Evolutionary conservation across 35 echinoderm and acorn worm genomes (phyloP).

Genomic region (Ophiothrix spiculata): DNA sequence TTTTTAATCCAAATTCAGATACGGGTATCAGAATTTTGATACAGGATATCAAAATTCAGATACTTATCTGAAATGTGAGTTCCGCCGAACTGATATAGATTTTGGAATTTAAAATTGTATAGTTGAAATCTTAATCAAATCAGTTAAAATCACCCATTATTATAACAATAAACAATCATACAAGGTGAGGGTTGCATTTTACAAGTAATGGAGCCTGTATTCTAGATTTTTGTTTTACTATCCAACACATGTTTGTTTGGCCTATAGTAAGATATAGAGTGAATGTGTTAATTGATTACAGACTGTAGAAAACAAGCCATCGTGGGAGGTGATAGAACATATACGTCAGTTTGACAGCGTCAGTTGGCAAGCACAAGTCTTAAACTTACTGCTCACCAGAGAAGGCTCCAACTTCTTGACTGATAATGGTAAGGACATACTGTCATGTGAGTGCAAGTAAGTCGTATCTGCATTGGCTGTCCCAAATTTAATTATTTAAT

Average conservation of each 20-base stretch:
- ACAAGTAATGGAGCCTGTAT: background rate
- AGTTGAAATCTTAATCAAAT: background rate
- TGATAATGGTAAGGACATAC: slow-evolving; percentile 85
- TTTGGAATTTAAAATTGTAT: too few relatives aligned
- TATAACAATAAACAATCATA: background rate
- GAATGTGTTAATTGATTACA: too few relatives aligned
- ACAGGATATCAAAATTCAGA: too few relatives aligned
- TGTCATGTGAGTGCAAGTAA: too few relatives aligned
- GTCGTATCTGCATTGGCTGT: too few relatives aligned
- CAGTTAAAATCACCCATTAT: background rate
- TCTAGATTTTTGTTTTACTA: background rate
- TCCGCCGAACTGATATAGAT: too few relatives aligned
- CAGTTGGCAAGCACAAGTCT: slow-evolving; percentile 39
- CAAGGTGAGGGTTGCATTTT: background rate
- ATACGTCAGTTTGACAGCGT: slow-evolving; percentile 30
- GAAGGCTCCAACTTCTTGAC: slow-evolving; percentile 79
- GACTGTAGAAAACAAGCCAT: slow-evolving; percentile 45
- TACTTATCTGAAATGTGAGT: too few relatives aligned
- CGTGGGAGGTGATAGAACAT: slow-evolving; percentile 70
- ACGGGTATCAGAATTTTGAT: too few relatives aligned
- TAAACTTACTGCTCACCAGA: slow-evolving; percentile 46
- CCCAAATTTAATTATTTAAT: too few relatives aligned
- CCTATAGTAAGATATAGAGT: too few relatives aligned
- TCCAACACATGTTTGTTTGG: slow-evolving; percentile 1
- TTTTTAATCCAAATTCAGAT: too few relatives aligned